Conservation (phyloP, 2,113 vertebrate genomes). For the Colius striatus region DNA sequence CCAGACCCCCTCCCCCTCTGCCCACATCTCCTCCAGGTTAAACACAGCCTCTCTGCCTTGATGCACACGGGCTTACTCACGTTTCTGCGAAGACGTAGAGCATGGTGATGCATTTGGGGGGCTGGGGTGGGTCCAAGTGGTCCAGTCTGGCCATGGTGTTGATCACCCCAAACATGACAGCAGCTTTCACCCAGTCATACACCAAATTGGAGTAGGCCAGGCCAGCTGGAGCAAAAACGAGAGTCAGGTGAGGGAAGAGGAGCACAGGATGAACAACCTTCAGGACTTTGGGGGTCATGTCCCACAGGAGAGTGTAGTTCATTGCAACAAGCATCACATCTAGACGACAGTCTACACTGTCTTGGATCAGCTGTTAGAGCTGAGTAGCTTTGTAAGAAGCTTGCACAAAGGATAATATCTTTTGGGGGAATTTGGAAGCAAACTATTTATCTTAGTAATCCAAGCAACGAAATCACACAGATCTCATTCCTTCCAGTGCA, state of each 20-base stretch:
- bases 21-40: rapidly evolving
- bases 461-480: not conserved
- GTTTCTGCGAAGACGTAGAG: slow-evolving; percentile 95
- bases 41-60: rapidly evolving
- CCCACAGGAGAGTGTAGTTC: not conserved
- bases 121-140: slow-evolving; percentile 90
- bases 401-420: not conserved
- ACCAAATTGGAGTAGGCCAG: slow-evolving; percentile 93
- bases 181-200: slow-evolving; percentile 96
- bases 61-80: slow-evolving; percentile 62
- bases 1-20: not conserved
- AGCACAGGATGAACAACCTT: rapidly evolving
- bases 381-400: not conserved
- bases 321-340: not conserved
- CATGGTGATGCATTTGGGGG: slow-evolving; percentile 94
- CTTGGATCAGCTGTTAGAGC: not conserved
- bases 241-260: rapidly evolving
- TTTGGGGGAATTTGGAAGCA: not conserved
- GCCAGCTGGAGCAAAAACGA: slow-evolving; percentile 79
- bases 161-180: slow-evolving; percentile 92
- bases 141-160: slow-evolving; percentile 90
- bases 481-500: not conserved
- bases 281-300: not conserved
- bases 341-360: not conserved
- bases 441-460: not conserved